Conservation (phyloP, 2,888 invertebrate genomes). For the Noctua fimbriata region DNA sequence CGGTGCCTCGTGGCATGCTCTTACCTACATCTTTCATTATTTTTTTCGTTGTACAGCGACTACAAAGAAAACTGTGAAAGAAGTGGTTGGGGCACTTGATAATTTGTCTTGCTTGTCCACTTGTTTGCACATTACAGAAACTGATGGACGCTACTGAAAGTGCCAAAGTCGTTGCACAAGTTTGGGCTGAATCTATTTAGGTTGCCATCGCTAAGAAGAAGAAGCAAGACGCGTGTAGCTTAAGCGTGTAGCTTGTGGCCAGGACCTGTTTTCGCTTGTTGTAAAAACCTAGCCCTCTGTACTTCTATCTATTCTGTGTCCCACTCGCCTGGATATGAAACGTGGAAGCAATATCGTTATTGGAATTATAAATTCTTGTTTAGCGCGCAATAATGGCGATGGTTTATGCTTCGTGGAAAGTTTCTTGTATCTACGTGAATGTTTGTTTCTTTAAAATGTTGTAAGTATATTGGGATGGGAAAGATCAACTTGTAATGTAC, state of each 20-base stretch:
- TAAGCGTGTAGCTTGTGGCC: no score
- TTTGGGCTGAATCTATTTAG: no score
- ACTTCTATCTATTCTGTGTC: background rate
- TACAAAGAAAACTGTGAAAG: no score
- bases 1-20: background rate
- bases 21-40: background rate
- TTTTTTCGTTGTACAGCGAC: background rate
- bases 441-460: constrained; percentile 22
- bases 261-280: background rate
- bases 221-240: no score
- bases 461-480: no score
- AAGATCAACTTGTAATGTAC: background rate
- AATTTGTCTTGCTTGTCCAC: no score
- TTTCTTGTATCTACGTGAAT: constrained; percentile 22
- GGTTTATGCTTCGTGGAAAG: constrained; percentile 57
- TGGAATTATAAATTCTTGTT: constrained; percentile 64
- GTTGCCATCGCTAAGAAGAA: no score
- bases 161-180: no score
- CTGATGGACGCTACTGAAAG: no score
- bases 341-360: constrained; percentile 51
- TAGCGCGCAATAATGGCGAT: constrained; percentile 68
- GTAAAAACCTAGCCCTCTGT: background rate
- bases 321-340: constrained; percentile 13
- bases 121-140: no score
- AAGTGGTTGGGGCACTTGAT: no score